These are phyloP conservation scores for Gambusia yucatana DNA, from an alignment of 2,797 vertebrate species.

Conservation along the genomic window DNA sequence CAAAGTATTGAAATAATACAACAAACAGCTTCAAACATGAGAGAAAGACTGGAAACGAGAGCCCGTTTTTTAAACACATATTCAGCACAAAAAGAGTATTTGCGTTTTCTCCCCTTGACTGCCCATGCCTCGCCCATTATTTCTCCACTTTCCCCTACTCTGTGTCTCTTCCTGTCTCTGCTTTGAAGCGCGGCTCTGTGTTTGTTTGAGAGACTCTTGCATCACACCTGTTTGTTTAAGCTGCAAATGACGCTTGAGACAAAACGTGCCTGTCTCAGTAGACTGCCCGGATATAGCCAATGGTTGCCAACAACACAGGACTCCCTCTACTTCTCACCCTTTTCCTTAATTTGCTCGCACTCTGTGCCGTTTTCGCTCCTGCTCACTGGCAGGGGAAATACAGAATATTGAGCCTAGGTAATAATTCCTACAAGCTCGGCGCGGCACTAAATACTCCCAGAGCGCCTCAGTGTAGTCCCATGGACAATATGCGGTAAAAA, in stretches of 20 bases:
- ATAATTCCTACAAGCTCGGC: constrained; percentile 73
- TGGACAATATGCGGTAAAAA: constrained; percentile 64
- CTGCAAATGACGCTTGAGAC: constrained; percentile 79
- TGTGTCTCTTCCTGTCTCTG: constrained; percentile 63
- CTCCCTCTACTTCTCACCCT: constrained; percentile 61
- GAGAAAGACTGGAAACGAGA: constrained; percentile 37
- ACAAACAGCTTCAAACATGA: constrained; percentile 43
- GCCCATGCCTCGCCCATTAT: constrained; percentile 63
- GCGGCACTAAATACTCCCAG: constrained; percentile 72
- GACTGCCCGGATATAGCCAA: constrained; percentile 67
- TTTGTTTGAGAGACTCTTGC: constrained; percentile 81
- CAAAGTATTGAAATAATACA: constrained; percentile 63
- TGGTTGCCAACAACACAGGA: constrained; percentile 76
- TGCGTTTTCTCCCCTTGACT: constrained; percentile 55
- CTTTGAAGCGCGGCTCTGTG: constrained; percentile 72
- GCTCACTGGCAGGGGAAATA: constrained; percentile 55
- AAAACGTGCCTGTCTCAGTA: constrained; percentile 69
- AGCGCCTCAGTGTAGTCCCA: constrained; percentile 60
- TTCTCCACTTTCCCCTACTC: constrained; percentile 53
- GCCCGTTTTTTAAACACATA: constrained; percentile 38
- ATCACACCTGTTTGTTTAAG: constrained; percentile 84
- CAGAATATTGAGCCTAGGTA: constrained; percentile 57
- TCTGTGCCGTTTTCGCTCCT: constrained; percentile 29
- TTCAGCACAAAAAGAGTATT: constrained; percentile 33
- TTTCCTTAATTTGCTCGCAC: constrained; percentile 33